Evolutionary conservation across 1,140 invertebrate genomes (phyloP).

Genomic region (Psilanteris sp.): DNA sequence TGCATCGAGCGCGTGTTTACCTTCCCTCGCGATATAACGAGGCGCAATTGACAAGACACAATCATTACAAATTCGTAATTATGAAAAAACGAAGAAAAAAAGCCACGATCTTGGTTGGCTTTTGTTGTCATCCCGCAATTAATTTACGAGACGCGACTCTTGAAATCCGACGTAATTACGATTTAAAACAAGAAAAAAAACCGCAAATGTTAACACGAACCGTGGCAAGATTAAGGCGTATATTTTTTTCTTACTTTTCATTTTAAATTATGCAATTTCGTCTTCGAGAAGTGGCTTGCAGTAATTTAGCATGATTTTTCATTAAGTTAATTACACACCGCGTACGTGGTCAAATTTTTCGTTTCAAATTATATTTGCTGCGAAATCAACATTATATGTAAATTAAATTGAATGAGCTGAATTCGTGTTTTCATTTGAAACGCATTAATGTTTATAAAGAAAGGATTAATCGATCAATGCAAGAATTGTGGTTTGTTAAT

Average conservation of each 20-base stretch:
- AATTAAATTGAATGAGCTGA: not conserved
- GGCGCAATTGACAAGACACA: conserved; percentile 61
- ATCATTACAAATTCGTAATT: conserved; percentile 57
- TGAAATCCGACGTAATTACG: conserved; percentile 29
- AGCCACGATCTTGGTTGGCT: conserved; percentile 4
- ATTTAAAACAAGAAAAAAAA: conserved; percentile 24
- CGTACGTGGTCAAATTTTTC: not conserved
- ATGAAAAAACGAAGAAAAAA: conserved; percentile 24
- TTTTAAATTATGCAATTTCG: conserved; percentile 5
- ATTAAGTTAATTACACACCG: conserved; percentile 15
- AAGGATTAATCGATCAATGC: no score
- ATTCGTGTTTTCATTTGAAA: no score
- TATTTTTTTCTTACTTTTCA: conserved; percentile 1
- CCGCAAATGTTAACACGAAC: not conserved
- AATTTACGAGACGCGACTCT: conserved; percentile 32
- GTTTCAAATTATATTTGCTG: no score
- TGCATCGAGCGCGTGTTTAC: conserved; percentile 39
- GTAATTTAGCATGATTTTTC: conserved; percentile 14
- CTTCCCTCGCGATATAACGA: conserved; percentile 41
- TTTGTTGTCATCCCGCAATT: conserved; percentile 45
- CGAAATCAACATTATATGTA: no score
- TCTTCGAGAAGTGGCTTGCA: conserved; percentile 2
- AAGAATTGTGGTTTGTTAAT: no score
- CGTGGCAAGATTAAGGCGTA: no score
- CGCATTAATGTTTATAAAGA: no score